Evolutionary conservation across 2,888 invertebrate species (phyloP).

Genomic region (Atherix ibis): DNA sequence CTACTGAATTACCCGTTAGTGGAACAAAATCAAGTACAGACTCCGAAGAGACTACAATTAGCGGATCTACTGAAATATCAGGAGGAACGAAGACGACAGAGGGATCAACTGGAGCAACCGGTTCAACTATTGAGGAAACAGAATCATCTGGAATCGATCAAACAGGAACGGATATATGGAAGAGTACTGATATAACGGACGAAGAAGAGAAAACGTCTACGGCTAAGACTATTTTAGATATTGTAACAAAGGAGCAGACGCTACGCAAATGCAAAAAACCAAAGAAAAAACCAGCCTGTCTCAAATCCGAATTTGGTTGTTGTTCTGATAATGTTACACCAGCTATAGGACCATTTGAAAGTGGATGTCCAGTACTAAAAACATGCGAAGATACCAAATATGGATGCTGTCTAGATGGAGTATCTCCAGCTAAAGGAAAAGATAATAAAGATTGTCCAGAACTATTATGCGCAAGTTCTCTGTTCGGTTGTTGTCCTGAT

Average conservation of each 20-base stretch:
- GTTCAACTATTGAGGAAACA: slow-evolving; percentile 10
- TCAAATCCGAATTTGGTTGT: slow-evolving; percentile 57
- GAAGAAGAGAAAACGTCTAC: slow-evolving; percentile 35
- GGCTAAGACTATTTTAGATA: slow-evolving; percentile 36
- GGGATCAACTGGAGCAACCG: slow-evolving; percentile 12
- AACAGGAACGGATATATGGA: slow-evolving; percentile 26
- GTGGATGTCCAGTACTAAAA: slow-evolving; percentile 55
- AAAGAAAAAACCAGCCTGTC: slow-evolving; percentile 36
- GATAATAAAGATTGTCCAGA: slow-evolving; percentile 60
- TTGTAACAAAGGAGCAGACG: slow-evolving; percentile 34
- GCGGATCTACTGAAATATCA: slow-evolving; percentile 6
- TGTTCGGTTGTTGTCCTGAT: slow-evolving; percentile 81
- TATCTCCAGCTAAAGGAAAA: slow-evolving; percentile 58
- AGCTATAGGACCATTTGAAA: slow-evolving; percentile 68
- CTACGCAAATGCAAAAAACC: slow-evolving; percentile 41
- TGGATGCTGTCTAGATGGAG: slow-evolving; percentile 72
- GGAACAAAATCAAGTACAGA: slow-evolving; percentile 1
- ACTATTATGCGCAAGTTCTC: slow-evolving; percentile 53
- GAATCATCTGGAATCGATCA: slow-evolving; percentile 8
- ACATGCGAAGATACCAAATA: slow-evolving; percentile 60
- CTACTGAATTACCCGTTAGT: slow-evolving; percentile 8
- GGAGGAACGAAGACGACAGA: slow-evolving; percentile 12
- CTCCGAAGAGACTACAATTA: slow-evolving; percentile 2
- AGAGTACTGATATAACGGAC: slow-evolving; percentile 17
- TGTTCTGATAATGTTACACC: slow-evolving; percentile 64